A percentile compares a stretch with the other conserved stretches of the same genome.
phyloP scores from a whole-genome alignment of 2,113 vertebrate genomes.

The Mohoua ochrocephala region DNA sequence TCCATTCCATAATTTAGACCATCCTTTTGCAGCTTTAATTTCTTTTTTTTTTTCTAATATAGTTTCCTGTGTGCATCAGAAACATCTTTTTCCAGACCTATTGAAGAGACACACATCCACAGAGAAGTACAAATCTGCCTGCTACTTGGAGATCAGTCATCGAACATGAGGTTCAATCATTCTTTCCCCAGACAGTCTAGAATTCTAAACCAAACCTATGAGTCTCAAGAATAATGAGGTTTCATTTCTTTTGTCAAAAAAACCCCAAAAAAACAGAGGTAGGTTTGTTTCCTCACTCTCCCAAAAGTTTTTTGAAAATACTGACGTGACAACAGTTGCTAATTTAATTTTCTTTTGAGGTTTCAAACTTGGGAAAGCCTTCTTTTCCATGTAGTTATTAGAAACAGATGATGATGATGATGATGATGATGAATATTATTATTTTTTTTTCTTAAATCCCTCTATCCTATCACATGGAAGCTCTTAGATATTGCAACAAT shows the following conservation, averaged over 20 bases:
- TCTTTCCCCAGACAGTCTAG: neutral
- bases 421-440: neutral
- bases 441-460: neutral
- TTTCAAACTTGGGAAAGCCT: neutral
- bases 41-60: neutral
- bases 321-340: neutral
- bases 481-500: neutral
- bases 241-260: neutral
- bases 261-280: neutral
- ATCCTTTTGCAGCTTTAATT: neutral
- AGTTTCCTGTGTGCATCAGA: neutral
- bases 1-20: neutral
- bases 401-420: neutral
- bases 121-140: neutral
- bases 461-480: neutral
- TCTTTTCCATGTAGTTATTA: neutral
- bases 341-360: neutral
- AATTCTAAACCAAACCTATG: neutral
- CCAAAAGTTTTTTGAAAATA: neutral
- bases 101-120: neutral
- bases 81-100: neutral
- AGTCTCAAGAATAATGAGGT: neutral
- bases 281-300: fast-evolving
- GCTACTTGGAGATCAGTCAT: neutral
- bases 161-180: neutral